Conservation (phyloP, 2,797 vertebrate genomes). For the Alexandromys oeconomus region DNA sequence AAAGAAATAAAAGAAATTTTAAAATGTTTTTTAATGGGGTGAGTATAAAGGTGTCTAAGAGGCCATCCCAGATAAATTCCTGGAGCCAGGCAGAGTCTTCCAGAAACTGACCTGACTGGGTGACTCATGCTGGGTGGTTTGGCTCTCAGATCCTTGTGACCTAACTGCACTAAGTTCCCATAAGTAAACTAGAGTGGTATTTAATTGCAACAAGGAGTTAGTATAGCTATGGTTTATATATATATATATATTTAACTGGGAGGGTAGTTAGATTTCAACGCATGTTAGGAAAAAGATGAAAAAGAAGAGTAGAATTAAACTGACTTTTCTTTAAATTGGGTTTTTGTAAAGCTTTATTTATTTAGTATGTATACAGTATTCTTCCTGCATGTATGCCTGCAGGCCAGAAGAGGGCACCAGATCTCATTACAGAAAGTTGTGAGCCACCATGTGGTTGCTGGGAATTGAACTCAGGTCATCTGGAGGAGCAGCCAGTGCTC, state of each 20-base stretch:
- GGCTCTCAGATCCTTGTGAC: background rate
- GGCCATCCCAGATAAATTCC: background rate
- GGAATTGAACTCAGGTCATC: no score
- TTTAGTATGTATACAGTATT: no score
- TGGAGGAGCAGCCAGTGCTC: no score
- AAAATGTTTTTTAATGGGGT: background rate
- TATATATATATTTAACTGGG: background rate
- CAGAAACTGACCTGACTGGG: background rate
- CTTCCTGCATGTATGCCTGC: no score
- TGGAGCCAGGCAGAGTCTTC: background rate
- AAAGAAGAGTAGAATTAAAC: background rate
- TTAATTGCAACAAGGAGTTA: slow-evolving; percentile 44
- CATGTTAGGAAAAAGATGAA: slow-evolving; percentile 40
- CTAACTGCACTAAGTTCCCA: slow-evolving; percentile 28
- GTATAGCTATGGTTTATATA: background rate
- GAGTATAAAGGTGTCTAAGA: background rate
- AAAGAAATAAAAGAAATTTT: background rate
- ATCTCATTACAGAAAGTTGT: no score
- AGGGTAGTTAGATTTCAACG: background rate
- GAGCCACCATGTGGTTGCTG: no score
- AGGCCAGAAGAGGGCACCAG: no score
- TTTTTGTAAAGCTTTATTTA: no score
- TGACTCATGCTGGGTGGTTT: background rate
- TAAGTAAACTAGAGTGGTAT: slow-evolving; percentile 27
- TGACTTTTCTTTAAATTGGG: background rate